Conservation (phyloP, 1,140 invertebrate species). For the Eupeodes corollae region DNA sequence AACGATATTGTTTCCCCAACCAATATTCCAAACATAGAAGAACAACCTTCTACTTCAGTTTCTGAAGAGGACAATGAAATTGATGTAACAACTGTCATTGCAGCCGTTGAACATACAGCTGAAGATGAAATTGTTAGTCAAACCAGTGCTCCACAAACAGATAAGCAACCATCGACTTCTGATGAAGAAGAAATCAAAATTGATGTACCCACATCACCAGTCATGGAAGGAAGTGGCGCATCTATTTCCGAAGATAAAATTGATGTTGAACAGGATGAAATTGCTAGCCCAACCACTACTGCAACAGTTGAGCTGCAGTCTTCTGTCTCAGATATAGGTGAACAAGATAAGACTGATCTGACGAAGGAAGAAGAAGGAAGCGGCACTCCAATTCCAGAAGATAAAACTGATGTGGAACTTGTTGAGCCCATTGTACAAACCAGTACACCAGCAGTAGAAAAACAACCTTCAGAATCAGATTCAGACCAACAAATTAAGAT, state of each 20-base stretch:
- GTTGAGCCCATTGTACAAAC: too few species aligned
- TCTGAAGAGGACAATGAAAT: conserved; percentile 2
- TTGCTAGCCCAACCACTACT: neutral
- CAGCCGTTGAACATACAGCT: conserved; percentile 1
- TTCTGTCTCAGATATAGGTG: neutral
- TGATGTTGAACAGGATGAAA: conserved; percentile 5
- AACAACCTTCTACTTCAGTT: conserved; percentile 8
- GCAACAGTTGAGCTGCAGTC: neutral
- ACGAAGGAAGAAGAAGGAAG: neutral
- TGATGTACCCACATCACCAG: neutral
- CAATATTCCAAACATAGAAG: neutral
- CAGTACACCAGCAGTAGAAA: too few species aligned
- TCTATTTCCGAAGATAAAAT: neutral
- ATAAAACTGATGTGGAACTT: neutral
- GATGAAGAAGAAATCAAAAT: neutral
- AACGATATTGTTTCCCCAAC: neutral
- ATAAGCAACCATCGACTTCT: neutral
- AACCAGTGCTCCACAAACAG: too few species aligned
- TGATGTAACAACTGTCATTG: conserved; percentile 10
- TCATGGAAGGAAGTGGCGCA: neutral
- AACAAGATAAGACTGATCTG: neutral
- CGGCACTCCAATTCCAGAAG: neutral
- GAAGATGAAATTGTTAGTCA: neutral
- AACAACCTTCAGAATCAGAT: too few species aligned
- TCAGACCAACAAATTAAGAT: too few species aligned